Conservation (phyloP, 2,113 vertebrate genomes). For the Cervus canadensis region DNA sequence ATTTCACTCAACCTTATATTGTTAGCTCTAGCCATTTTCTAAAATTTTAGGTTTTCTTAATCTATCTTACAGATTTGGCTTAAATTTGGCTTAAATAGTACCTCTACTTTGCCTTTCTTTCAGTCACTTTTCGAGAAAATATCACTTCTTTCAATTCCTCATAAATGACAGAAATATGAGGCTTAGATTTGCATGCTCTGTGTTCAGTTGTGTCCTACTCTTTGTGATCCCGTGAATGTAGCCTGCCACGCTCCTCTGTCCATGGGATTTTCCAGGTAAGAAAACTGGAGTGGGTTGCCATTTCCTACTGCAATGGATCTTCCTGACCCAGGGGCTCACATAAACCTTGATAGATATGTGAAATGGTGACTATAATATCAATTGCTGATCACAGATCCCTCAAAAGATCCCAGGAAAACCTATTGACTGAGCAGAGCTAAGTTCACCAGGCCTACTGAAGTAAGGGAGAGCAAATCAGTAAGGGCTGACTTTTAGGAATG, state of each 20-base stretch:
- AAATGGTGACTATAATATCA: not conserved
- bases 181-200: not conserved
- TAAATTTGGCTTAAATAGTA: not conserved
- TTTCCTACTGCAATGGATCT: not conserved
- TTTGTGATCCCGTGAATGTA: not conserved
- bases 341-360: not conserved
- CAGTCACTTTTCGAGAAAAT: not conserved
- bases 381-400: not conserved
- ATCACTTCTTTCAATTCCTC: not conserved
- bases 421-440: not conserved
- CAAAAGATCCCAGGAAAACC: not conserved
- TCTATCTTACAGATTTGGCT: not conserved
- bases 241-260: not conserved
- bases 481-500: not conserved
- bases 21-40: not conserved
- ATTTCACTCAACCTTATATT: accelerated
- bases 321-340: not conserved
- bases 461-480: not conserved
- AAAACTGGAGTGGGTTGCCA: not conserved
- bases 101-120: not conserved
- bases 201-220: not conserved
- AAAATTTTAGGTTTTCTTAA: not conserved
- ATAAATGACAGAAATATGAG: not conserved
- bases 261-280: not conserved
- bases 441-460: not conserved